Base-by-base conservation (phyloP, 2,888 invertebrate species). In the Julus scanicus region DNA sequence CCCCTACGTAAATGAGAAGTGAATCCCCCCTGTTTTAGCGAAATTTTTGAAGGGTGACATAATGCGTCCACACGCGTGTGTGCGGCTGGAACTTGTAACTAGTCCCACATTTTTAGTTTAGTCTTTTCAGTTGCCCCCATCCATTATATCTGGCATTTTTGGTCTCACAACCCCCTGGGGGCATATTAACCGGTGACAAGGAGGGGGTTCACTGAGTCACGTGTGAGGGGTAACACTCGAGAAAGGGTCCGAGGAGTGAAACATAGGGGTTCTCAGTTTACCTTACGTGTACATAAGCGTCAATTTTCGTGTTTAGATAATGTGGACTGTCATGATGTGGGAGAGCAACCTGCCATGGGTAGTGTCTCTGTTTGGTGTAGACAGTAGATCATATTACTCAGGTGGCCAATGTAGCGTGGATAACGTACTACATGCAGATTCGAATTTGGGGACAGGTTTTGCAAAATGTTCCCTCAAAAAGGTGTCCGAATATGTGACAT, bases 61-160 rank as follows among this genome's bases (percentile, higher is more conserved):
- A 80, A 80, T 37, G 80, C 80, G 37, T 80, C 80, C 37, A 80
- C 80, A 80, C 80, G 80, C 80, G 80, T 80, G 80, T 80, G 80
- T 37, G 15, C 13, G 37, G 15, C 13, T 80, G 80, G 8, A 37
- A 80, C 80, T 80, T 37, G 80, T 37, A 80, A 80, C 80, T 37
- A 37, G 80, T 80, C 80, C 80, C 80, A 15, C 80, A 80, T 29
- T 80, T 80, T 80, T 37, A 39, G 71, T 71, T 29, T 71, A 37
- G 71, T 71, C 29, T 29, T 37, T 44, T 37, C 37, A 37, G 20
- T 9, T 80, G 80, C 29, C 80, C 13, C 37, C 80, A 80, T 80
- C 80, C 80, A 80, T 80, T 80, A 80, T 80, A 37, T 37, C 80
- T 80, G 80, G 80, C 80, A 80, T 13, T 37, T 80, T 80, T 2